Evolutionary conservation across 2,888 invertebrate genomes (phyloP).

Genomic region (Latheticus oryzae): DNA sequence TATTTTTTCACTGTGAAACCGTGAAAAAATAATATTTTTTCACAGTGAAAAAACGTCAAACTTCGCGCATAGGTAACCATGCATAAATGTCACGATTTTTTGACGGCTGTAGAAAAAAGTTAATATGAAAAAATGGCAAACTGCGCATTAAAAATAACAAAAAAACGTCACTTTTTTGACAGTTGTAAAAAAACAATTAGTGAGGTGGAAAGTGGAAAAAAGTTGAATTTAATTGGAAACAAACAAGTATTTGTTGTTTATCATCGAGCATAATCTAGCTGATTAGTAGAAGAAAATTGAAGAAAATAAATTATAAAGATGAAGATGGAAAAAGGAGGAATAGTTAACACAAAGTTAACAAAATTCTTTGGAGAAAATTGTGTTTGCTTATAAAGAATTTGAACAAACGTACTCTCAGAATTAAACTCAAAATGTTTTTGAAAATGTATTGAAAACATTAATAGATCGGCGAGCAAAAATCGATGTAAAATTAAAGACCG

Average conservation of each 20-base stretch:
- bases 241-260: constrained; percentile 25
- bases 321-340: neutral
- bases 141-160: too few relatives aligned
- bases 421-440: constrained; percentile 1
- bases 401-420: constrained; percentile 12
- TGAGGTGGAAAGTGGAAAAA: constrained; percentile 11
- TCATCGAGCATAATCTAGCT: constrained; percentile 15
- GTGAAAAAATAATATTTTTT: too few relatives aligned
- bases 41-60: too few relatives aligned
- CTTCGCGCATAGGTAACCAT: too few relatives aligned
- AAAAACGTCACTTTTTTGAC: too few relatives aligned
- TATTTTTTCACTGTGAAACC: too few relatives aligned
- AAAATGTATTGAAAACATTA: too few relatives aligned
- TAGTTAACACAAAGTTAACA: neutral
- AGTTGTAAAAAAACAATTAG: constrained; percentile 5
- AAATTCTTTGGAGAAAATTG: neutral
- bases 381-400: neutral
- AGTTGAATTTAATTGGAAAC: constrained; percentile 8
- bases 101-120: constrained; percentile 2
- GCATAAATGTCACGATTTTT: too few relatives aligned
- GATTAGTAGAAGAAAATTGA: constrained; percentile 2
- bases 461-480: too few relatives aligned
- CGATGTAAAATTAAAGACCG: too few relatives aligned
- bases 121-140: constrained; percentile 4
- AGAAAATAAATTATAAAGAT: constrained; percentile 4